phyloP scores from a whole-genome alignment of 2,113 vertebrate species.

The Silurus asotus region DNA sequence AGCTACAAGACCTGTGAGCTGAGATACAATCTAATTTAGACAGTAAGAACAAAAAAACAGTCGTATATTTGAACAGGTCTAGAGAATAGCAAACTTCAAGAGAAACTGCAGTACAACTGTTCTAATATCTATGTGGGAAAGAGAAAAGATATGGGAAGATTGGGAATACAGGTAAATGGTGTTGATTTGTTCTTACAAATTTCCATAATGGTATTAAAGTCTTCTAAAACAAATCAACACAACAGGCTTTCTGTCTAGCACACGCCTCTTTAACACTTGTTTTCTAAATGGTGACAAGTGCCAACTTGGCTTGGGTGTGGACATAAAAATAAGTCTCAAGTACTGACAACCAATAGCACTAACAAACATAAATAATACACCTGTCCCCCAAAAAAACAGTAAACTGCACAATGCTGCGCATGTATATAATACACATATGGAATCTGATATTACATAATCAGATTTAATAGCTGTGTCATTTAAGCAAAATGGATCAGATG shows the following conservation, averaged over 20 bases:
- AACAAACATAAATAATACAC: neutral
- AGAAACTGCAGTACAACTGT: neutral
- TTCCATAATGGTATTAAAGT: neutral
- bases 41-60: neutral
- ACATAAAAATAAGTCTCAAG: neutral
- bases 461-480: neutral
- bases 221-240: neutral
- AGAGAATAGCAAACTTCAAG: neutral
- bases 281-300: neutral
- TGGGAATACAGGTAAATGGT: neutral
- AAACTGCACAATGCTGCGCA: neutral
- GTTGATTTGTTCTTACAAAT: neutral
- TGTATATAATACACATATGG: neutral
- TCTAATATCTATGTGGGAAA: neutral
- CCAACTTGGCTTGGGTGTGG: constrained; percentile 1
- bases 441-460: neutral
- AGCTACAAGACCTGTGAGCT: neutral
- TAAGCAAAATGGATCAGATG: neutral
- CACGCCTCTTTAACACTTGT: neutral
- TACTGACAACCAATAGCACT: neutral
- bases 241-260: neutral
- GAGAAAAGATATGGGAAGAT: neutral
- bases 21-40: neutral
- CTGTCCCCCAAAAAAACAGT: neutral
- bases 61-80: neutral